Conservation (phyloP, 2,888 invertebrate species). For the Acleris emargana region DNA sequence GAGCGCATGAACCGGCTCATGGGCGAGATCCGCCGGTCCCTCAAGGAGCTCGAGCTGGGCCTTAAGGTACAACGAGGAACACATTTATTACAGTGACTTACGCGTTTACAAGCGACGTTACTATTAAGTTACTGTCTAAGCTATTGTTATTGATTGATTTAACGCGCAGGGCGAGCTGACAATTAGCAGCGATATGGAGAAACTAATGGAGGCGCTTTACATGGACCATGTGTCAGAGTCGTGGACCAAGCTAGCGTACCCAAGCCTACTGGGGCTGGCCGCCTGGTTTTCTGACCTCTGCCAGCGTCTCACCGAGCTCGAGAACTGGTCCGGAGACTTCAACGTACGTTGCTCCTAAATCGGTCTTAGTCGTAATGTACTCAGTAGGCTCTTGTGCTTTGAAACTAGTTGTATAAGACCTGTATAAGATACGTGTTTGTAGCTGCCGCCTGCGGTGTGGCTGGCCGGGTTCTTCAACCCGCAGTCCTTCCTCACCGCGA, state of each 20-base stretch:
- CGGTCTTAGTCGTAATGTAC: background rate
- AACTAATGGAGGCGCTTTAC: constrained; percentile 91
- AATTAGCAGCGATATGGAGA: constrained; percentile 96
- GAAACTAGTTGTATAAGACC: background rate
- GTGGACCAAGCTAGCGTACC: constrained; percentile 95
- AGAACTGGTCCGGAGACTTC: constrained; percentile 95
- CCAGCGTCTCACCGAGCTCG: constrained; percentile 90
- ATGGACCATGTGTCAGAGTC: constrained; percentile 93
- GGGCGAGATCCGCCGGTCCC: constrained; percentile 90
- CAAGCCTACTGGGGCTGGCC: constrained; percentile 91
- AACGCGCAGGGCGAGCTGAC: constrained; percentile 92
- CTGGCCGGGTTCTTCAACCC: constrained; percentile 98
- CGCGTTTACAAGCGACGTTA: too few species aligned
- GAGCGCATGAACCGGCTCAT: constrained; percentile 97
- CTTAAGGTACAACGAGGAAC: constrained; percentile 85
- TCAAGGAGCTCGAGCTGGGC: constrained; percentile 94
- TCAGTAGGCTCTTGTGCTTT: background rate
- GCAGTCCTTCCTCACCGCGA: constrained; percentile 97
- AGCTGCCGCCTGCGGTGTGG: constrained; percentile 95
- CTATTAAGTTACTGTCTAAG: too few species aligned
- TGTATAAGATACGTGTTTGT: constrained; percentile 14
- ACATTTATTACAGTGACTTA: too few species aligned
- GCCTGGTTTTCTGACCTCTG: constrained; percentile 95
- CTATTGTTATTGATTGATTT: background rate
- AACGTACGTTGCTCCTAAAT: constrained; percentile 66